These are phyloP conservation scores for Papilio machaon DNA, from an alignment of 1,140 invertebrate species.

Conservation along the genomic window DNA sequence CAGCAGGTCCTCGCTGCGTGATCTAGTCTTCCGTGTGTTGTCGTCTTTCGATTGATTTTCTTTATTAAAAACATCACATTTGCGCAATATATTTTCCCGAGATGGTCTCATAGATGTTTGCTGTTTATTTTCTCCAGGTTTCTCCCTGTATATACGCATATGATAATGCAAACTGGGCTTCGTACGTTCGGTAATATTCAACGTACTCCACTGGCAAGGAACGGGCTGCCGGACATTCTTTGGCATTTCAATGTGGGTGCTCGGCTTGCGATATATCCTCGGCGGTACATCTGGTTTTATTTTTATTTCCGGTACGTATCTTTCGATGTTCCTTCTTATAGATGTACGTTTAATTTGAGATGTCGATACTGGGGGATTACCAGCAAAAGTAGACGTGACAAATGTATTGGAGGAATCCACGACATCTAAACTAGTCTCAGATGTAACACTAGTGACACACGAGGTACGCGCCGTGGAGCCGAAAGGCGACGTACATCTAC, in stretches of 20 bases:
- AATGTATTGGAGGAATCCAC: conserved; percentile 78
- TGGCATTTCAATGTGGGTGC: conserved; percentile 73
- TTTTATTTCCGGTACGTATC: conserved; percentile 70
- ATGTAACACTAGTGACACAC: conserved; percentile 81
- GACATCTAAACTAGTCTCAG: conserved; percentile 80
- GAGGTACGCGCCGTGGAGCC: conserved; percentile 86
- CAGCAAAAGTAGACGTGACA: conserved; percentile 73
- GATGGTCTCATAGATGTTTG: conserved; percentile 52
- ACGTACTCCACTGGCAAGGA: conserved; percentile 77
- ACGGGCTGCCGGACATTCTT: conserved; percentile 76
- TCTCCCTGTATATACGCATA: conserved; percentile 77
- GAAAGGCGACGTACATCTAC: conserved; percentile 88
- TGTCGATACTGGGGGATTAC: conserved; percentile 65
- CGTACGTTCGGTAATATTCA: conserved; percentile 77
- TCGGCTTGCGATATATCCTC: conserved; percentile 76
- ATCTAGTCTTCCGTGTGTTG: conserved; percentile 63
- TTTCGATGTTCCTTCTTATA: conserved; percentile 73
- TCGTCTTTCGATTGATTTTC: conserved; percentile 52
- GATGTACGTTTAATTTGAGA: conserved; percentile 76
- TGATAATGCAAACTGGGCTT: conserved; percentile 80
- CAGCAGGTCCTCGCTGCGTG: conserved; percentile 77
- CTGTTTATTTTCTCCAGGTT: conserved; percentile 50
- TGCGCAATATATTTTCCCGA: conserved; percentile 58
- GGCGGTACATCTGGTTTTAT: conserved; percentile 72
- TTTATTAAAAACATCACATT: conserved; percentile 63